phyloP scores from a whole-genome alignment of 1,140 invertebrate genomes.

The Semibalanus balanoides region DNA sequence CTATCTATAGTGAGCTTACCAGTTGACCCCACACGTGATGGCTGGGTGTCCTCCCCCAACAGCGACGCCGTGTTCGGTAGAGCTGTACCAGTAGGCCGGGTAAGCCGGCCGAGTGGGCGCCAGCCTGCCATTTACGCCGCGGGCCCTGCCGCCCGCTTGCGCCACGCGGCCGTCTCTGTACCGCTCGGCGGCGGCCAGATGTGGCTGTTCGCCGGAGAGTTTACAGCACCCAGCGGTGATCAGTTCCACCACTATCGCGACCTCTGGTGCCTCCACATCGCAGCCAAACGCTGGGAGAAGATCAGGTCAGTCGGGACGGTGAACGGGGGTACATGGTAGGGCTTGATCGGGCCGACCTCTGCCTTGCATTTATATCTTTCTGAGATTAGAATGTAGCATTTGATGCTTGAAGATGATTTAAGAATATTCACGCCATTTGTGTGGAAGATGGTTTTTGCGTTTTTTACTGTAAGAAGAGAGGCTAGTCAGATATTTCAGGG shows the following conservation, averaged over 20 bases:
- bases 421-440: too few relatives aligned
- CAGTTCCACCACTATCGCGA: conserved; percentile 92
- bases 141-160: background rate
- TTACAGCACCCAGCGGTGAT: conserved; percentile 69
- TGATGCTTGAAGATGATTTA: too few relatives aligned
- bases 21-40: background rate
- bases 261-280: conserved; percentile 68
- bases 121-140: conserved; percentile 6
- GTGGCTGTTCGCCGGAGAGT: conserved; percentile 82
- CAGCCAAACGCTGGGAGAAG: conserved; percentile 76
- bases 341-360: too few relatives aligned
- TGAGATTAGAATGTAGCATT: too few relatives aligned
- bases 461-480: too few relatives aligned
- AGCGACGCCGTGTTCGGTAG: conserved; percentile 19
- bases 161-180: conserved; percentile 34
- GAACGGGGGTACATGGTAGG: too few relatives aligned
- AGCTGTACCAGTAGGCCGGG: conserved; percentile 14
- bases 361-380: too few relatives aligned
- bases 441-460: too few relatives aligned
- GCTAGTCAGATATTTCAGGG: too few relatives aligned
- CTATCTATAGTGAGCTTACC: background rate
- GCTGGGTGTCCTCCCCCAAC: conserved; percentile 50
- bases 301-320: conserved; percentile 29
- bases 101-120: conserved; percentile 9
- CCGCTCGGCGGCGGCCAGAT: conserved; percentile 56